A percentile compares a stretch with the other conserved stretches of the same genome.
Conservation (phyloP, 2,113 vertebrate species). For the Pygoscelis adeliae region DNA sequence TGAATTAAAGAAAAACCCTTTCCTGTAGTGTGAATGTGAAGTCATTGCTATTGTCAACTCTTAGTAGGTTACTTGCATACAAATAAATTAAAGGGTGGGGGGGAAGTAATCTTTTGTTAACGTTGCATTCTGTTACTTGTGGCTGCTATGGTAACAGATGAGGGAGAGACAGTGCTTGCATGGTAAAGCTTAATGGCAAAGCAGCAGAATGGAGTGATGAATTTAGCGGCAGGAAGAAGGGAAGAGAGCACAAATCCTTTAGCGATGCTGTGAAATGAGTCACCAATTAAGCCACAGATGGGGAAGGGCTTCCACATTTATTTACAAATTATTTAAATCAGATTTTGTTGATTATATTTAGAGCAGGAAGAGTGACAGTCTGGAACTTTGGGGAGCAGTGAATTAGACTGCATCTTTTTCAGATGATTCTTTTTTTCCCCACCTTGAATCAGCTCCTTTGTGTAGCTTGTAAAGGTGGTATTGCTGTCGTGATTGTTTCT, state of each 20-base stretch:
- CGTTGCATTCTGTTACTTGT: background rate
- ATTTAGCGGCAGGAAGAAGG: background rate
- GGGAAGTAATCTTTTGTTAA: constrained; percentile 20
- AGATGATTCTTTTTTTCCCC: background rate
- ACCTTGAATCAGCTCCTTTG: background rate
- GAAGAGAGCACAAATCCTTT: background rate
- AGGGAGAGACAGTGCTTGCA: background rate
- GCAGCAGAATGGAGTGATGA: background rate
- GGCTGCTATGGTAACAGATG: constrained; percentile 65
- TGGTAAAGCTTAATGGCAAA: constrained; percentile 1
- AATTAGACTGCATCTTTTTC: background rate
- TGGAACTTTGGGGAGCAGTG: background rate
- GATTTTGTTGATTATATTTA: background rate
- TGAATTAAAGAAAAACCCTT: background rate
- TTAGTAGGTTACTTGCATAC: constrained; percentile 26
- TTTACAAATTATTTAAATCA: background rate
- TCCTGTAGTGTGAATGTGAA: background rate
- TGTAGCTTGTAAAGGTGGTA: background rate
- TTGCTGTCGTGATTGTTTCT: background rate
- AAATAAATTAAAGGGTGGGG: constrained; percentile 36
- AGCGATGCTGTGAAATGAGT: background rate
- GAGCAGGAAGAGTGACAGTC: background rate
- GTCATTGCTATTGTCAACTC: constrained; percentile 6
- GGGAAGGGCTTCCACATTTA: background rate
- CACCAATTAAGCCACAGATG: background rate